Evolutionary conservation across 2,888 invertebrate genomes (phyloP).

Genomic region (Mayetiola destructor): DNA sequence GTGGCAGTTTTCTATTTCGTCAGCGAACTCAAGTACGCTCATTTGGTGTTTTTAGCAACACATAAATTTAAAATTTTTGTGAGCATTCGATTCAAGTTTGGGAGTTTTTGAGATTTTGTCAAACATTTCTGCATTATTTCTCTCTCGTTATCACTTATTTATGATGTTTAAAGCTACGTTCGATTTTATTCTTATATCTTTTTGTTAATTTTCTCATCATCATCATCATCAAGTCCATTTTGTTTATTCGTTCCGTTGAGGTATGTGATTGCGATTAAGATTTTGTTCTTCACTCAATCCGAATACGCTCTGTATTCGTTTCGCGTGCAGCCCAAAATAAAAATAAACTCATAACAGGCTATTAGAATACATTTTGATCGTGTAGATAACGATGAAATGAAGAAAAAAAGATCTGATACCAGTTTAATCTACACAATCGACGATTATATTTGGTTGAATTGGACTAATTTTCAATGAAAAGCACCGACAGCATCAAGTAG

Average conservation of each 20-base stretch:
- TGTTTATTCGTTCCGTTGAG: not conserved
- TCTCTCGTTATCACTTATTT: not conserved
- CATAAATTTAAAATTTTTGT: slow-evolving; percentile 7
- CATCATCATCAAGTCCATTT: too few species aligned
- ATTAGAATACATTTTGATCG: not conserved
- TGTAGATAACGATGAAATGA: not conserved
- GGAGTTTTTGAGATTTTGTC: not conserved
- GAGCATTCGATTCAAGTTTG: slow-evolving; percentile 3
- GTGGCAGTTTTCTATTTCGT: not conserved
- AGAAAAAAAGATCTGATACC: not conserved
- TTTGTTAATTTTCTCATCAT: not conserved
- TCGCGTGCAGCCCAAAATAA: not conserved
- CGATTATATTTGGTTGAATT: slow-evolving; percentile 1
- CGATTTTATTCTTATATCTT: not conserved
- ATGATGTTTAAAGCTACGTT: not conserved
- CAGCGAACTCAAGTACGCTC: too few species aligned
- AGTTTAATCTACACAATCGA: not conserved
- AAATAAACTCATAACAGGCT: not conserved
- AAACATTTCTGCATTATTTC: not conserved
- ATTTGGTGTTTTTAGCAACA: too few species aligned
- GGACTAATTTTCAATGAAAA: slow-evolving; percentile 6
- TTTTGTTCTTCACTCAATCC: not conserved
- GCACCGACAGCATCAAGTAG: too few species aligned
- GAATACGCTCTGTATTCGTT: not conserved
- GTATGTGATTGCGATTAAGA: not conserved